Base-by-base conservation (phyloP, 2,797 vertebrate species). In the Siniperca obscura region DNA sequence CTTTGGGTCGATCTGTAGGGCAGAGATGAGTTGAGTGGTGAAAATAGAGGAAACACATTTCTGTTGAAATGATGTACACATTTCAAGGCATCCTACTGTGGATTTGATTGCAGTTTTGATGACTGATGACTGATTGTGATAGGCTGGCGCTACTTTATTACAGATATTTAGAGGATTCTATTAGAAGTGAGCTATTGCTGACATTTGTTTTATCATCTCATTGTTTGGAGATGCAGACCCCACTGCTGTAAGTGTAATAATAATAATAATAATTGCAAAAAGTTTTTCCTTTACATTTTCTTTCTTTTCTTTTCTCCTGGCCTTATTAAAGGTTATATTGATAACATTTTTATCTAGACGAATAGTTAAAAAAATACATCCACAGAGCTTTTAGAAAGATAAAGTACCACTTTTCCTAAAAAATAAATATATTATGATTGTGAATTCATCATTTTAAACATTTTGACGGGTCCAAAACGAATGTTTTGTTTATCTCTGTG, bases 1-100 rank as follows among this genome's bases (percentile, higher is more conserved):
- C 95, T 98, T 98, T 50, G 97, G 97, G 89, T 98, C 97, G 78
- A 98, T 98, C 97, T 98, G 96, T 85, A 13, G 38, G 73, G n/a
- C 75, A 86, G 71, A 91, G 70, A 91, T 17, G 62, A 87, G 56
- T 60, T 27, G 30, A 81, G 82, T 40, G 1, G n/a, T 7, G 36
- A 36, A 55, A 42, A 5, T 57, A 25, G 3, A 61, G 60, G 30
- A 40, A 56, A 76, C 53, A 71, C 19, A 30, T 22, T 1, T 21
- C 36, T 38, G 0, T 44, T 46, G 17, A 65, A 57, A 81, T 40
- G 27, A 60, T 0, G 1, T 0, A 61, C 9, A 57, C 69, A 61
- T 56, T 80, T 62, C 12, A 80, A 74, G 34, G 61, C 17, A 14
- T 22, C 59, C 36, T 42, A 12, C 48, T 68, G 17, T 62, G 25